These are phyloP conservation scores for Epizoanthus illoricatus DNA, from an alignment of 92 coral and sea anemone genomes.

Conservation along the genomic window DNA sequence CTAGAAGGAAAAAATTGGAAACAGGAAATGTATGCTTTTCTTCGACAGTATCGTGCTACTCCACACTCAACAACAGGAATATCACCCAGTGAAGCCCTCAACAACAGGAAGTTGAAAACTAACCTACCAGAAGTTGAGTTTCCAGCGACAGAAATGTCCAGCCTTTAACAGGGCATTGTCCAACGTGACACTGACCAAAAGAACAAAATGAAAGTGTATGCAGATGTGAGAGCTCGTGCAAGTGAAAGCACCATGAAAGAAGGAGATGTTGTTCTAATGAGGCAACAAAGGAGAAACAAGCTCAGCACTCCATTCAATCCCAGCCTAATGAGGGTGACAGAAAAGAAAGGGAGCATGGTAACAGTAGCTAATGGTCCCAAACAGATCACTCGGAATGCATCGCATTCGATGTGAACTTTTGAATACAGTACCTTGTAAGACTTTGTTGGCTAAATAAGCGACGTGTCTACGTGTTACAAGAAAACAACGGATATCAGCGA, in stretches of 20 bases:
- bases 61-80: conserved; percentile 52
- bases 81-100: conserved; percentile 57
- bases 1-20: too few relatives aligned
- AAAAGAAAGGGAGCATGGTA: conserved; percentile 37
- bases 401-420: too few relatives aligned
- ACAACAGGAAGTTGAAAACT: conserved; percentile 49
- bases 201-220: conserved; percentile 18
- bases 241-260: conserved; percentile 15
- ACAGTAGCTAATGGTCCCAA: conserved; percentile 46
- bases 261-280: conserved; percentile 22
- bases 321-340: conserved; percentile 19
- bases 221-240: conserved; percentile 22
- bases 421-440: too few relatives aligned
- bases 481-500: too few relatives aligned
- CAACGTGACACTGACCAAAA: conserved; percentile 4
- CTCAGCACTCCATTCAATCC: conserved; percentile 45
- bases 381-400: conserved; percentile 33
- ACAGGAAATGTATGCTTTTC: too few relatives aligned
- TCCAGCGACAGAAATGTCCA: conserved; percentile 13
- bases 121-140: conserved; percentile 47
- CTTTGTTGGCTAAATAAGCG: too few relatives aligned
- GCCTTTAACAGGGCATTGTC: conserved; percentile 13
- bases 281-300: conserved; percentile 49
- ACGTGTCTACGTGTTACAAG: too few relatives aligned
- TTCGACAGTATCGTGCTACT: too few relatives aligned